These are phyloP conservation scores for Aethes cnicana DNA, from an alignment of 2,888 invertebrate species.

Conservation along the genomic window DNA sequence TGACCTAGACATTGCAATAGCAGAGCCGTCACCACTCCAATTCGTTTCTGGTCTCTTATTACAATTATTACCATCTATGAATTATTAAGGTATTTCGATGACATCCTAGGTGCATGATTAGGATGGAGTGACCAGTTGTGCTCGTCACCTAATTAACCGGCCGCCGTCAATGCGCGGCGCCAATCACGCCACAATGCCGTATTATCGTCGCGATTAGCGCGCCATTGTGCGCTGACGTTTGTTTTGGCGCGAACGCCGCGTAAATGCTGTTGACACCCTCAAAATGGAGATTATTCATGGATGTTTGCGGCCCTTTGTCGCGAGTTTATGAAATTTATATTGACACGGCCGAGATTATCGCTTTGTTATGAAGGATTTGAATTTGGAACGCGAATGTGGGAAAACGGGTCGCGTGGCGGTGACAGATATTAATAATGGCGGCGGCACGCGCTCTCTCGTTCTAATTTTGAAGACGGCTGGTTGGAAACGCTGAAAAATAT, in stretches of 20 bases:
- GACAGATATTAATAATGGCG: constrained; percentile 72
- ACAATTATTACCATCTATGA: no score
- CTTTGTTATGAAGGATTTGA: constrained; percentile 74
- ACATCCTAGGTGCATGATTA: no score
- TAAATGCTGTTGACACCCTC: constrained; percentile 76
- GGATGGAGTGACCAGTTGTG: neutral
- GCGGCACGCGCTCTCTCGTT: constrained; percentile 30
- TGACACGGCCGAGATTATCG: constrained; percentile 75
- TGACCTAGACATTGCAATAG: no score
- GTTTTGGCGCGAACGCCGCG: constrained; percentile 64
- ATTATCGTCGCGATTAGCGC: constrained; percentile 54
- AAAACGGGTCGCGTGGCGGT: constrained; percentile 63
- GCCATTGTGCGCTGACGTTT: constrained; percentile 70
- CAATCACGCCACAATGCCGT: constrained; percentile 55
- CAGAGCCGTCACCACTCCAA: no score
- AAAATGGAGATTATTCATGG: constrained; percentile 79
- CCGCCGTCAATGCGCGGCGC: constrained; percentile 35
- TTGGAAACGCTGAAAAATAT: constrained; percentile 48
- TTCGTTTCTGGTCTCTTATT: no score
- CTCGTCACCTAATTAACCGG: constrained; percentile 7
- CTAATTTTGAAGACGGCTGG: constrained; percentile 66
- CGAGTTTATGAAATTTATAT: constrained; percentile 78
- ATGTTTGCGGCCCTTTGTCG: constrained; percentile 72
- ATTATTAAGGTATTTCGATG: no score
- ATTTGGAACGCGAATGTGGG: constrained; percentile 63